Percentiles rank a stretch among this genome's conserved stretches.
These are phyloP conservation scores for Notolabrus celidotus DNA, from an alignment of 2,797 vertebrate species.

Conservation along the genomic window DNA sequence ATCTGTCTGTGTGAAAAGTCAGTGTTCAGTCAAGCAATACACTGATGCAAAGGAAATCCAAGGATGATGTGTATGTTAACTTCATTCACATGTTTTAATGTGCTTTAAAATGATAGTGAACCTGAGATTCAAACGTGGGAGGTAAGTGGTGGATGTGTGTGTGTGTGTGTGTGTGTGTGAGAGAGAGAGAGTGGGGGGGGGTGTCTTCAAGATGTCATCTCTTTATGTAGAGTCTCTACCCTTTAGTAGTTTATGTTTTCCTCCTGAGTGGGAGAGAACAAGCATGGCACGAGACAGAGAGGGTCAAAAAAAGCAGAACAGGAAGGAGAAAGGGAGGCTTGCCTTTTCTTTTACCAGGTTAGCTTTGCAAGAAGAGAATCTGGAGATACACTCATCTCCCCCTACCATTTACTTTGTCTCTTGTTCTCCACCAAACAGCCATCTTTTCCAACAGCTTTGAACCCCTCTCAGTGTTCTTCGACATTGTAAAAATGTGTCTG, in stretches of 20 bases:
- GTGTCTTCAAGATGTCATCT: slow-evolving; percentile 41
- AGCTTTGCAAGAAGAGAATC: slow-evolving; percentile 66
- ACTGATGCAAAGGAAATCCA: slow-evolving; percentile 55
- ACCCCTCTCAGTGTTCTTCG: slow-evolving; percentile 65
- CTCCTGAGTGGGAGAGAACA: slow-evolving; percentile 58
- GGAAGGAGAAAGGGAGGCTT: slow-evolving; percentile 38
- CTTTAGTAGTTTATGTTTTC: slow-evolving; percentile 69
- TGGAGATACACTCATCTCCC: slow-evolving; percentile 54
- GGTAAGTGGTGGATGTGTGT: background rate
- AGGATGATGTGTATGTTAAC: slow-evolving; percentile 70
- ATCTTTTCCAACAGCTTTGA: slow-evolving; percentile 74
- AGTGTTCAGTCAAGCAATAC: slow-evolving; percentile 66
- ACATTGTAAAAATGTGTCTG: slow-evolving; percentile 48
- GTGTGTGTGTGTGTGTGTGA: too few species aligned
- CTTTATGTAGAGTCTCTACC: slow-evolving; percentile 27
- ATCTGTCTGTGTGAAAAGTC: slow-evolving; percentile 73
- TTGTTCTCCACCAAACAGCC: slow-evolving; percentile 58
- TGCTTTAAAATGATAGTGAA: slow-evolving; percentile 64
- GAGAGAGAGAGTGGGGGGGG: slow-evolving; percentile 5
- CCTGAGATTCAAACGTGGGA: slow-evolving; percentile 43
- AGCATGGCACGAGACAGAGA: slow-evolving; percentile 37
- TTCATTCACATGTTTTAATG: slow-evolving; percentile 71
- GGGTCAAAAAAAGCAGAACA: slow-evolving; percentile 52
- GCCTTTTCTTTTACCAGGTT: slow-evolving; percentile 67
- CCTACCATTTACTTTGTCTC: slow-evolving; percentile 47